Percentiles rank a stretch among this genome's conserved stretches.
Conservation (phyloP, 2,113 vertebrate genomes). For the Chionomys nivalis region DNA sequence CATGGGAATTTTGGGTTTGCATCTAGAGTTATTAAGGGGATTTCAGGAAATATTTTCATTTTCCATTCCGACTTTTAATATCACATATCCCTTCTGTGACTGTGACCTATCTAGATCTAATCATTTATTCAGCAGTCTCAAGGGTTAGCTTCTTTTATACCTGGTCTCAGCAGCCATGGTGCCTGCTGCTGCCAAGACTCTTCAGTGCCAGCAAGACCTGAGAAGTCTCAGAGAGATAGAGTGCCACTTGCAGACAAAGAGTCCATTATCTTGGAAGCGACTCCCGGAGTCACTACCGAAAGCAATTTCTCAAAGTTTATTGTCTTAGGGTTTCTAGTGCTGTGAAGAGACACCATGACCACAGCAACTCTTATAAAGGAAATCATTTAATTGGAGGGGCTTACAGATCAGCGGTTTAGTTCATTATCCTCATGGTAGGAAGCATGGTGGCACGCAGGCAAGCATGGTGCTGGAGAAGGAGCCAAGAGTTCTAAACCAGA, state of each 20-base stretch:
- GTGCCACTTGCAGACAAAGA: background rate
- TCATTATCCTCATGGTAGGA: background rate
- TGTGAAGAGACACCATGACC: background rate
- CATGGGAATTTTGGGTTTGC: background rate
- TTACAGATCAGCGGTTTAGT: background rate
- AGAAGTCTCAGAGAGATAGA: constrained; percentile 22
- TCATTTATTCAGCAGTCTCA: constrained; percentile 1
- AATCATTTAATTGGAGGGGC: background rate
- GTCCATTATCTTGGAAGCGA: constrained; percentile 30
- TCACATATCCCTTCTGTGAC: background rate
- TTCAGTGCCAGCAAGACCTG: constrained; percentile 9
- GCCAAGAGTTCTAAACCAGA: background rate
- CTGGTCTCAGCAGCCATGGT: background rate
- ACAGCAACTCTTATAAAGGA: background rate
- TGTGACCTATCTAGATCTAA: background rate
- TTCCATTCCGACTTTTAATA: constrained; percentile 25
- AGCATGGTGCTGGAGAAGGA: background rate
- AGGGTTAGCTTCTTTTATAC: background rate
- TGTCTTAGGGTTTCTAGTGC: background rate
- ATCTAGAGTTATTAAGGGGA: background rate
- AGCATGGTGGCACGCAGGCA: background rate
- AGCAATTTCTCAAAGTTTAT: constrained; percentile 74
- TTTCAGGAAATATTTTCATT: constrained; percentile 38
- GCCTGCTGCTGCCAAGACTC: background rate
- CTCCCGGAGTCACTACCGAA: constrained; percentile 13